Conservation (phyloP, 2,113 vertebrate genomes). For the Centropus bengalensis region DNA sequence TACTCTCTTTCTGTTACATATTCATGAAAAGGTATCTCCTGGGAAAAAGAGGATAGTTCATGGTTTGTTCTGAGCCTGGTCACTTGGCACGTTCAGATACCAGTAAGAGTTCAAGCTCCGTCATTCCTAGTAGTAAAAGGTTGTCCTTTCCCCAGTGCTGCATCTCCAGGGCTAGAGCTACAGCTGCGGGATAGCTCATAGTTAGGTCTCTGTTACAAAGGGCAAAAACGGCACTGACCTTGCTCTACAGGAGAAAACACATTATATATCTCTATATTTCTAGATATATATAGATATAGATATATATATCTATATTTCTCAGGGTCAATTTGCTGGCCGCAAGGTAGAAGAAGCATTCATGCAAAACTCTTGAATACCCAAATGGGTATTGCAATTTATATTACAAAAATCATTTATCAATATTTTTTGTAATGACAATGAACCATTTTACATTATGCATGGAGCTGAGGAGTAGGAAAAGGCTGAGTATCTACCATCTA, state of each 20-base stretch:
- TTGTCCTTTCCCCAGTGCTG: not conserved
- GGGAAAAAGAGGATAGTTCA: not conserved
- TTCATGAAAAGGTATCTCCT: not conserved
- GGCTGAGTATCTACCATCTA: not conserved
- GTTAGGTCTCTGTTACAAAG: not conserved
- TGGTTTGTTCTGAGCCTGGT: not conserved
- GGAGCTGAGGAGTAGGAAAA: not conserved
- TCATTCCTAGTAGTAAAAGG: not conserved
- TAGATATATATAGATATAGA: too few relatives aligned
- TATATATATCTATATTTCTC: too few relatives aligned
- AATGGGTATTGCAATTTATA: not conserved
- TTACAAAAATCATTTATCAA: not conserved
- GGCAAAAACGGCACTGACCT: not conserved
- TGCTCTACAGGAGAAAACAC: not conserved
- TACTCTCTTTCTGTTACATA: not conserved
- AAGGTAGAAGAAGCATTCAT: not conserved
- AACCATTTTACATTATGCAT: not conserved
- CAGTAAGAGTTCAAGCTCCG: not conserved
- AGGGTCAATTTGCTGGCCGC: not conserved
- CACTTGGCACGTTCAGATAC: not conserved
- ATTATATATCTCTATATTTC: not conserved
- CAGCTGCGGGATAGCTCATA: not conserved
- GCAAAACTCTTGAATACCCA: not conserved
- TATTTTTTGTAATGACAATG: rapidly evolving
- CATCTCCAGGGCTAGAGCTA: not conserved